Conservation (phyloP, 2,113 vertebrate genomes). For the Ictalurus furcatus region DNA sequence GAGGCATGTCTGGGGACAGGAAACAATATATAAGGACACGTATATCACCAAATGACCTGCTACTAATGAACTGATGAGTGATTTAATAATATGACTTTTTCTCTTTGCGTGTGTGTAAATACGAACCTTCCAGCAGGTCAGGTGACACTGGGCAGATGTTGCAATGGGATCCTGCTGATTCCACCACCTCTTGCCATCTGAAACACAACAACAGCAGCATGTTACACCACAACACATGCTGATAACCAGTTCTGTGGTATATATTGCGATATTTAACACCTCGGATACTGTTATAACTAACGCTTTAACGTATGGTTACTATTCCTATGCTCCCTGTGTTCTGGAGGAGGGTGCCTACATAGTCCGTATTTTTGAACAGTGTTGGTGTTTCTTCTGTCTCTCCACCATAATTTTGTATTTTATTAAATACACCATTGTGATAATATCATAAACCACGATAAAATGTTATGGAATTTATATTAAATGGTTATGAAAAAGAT, state of each 20-base stretch:
- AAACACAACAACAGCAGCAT: constrained; percentile 32
- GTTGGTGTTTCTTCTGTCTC: too few species aligned
- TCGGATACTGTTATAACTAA: not conserved
- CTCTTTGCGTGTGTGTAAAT: not conserved
- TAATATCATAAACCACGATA: not conserved
- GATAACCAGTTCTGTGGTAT: not conserved
- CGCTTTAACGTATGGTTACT: not conserved
- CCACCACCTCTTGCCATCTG: constrained; percentile 67
- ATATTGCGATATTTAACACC: not conserved
- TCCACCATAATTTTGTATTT: not conserved
- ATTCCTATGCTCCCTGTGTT: not conserved
- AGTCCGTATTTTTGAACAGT: too few species aligned
- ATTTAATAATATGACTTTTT: not conserved
- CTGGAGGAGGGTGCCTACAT: not conserved
- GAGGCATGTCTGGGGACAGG: constrained; percentile 40
- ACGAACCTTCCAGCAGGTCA: constrained; percentile 67
- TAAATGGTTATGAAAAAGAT: too few species aligned
- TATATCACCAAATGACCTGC: not conserved
- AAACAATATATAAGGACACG: constrained; percentile 3
- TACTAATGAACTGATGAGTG: not conserved
- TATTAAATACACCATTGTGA: not conserved
- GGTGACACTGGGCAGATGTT: constrained; percentile 59
- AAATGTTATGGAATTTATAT: not conserved
- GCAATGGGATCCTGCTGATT: constrained; percentile 44
- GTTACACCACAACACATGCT: not conserved